Evolutionary conservation across 2,113 vertebrate genomes (phyloP).

Genomic region (Ahaetulla prasina): DNA sequence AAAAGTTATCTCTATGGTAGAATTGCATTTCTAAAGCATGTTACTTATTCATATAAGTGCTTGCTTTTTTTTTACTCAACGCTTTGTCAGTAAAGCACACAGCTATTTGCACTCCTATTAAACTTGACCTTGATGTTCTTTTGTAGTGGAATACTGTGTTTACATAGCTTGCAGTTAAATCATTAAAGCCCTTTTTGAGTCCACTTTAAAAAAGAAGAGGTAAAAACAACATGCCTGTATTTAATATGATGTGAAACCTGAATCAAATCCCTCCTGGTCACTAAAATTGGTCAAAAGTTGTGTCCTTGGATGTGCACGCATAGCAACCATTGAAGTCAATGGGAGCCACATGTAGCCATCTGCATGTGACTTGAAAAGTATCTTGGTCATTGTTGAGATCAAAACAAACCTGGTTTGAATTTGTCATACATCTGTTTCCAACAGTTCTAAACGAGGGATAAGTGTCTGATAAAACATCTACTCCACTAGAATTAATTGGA

Average conservation of each 20-base stretch:
- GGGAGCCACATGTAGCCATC: slow-evolving; percentile 51
- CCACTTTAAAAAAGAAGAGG: not conserved
- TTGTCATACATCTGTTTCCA: slow-evolving; percentile 44
- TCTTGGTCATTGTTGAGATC: slow-evolving; percentile 24
- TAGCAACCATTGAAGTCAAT: slow-evolving; percentile 60
- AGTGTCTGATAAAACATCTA: slow-evolving; percentile 31
- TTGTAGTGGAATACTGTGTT: not conserved
- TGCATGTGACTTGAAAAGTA: slow-evolving; percentile 39
- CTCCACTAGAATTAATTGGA: slow-evolving; percentile 32
- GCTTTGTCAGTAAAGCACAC: not conserved
- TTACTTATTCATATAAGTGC: not conserved
- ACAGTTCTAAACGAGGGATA: slow-evolving; percentile 24
- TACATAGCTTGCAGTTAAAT: slow-evolving; percentile 36
- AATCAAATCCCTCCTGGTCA: not conserved
- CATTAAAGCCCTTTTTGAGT: not conserved
- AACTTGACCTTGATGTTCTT: slow-evolving; percentile 34
- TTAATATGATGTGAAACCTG: slow-evolving; percentile 6
- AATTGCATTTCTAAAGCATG: slow-evolving; percentile 17
- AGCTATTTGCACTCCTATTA: slow-evolving; percentile 18
- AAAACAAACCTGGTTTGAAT: slow-evolving; percentile 33
- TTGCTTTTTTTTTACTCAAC: not conserved
- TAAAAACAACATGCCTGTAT: slow-evolving; percentile 7
- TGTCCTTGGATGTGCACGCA: slow-evolving; percentile 38
- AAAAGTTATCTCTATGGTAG: accelerated
- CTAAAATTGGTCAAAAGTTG: slow-evolving; percentile 44